Base-by-base conservation (phyloP, 2,888 invertebrate genomes). In the Noctua janthe region DNA sequence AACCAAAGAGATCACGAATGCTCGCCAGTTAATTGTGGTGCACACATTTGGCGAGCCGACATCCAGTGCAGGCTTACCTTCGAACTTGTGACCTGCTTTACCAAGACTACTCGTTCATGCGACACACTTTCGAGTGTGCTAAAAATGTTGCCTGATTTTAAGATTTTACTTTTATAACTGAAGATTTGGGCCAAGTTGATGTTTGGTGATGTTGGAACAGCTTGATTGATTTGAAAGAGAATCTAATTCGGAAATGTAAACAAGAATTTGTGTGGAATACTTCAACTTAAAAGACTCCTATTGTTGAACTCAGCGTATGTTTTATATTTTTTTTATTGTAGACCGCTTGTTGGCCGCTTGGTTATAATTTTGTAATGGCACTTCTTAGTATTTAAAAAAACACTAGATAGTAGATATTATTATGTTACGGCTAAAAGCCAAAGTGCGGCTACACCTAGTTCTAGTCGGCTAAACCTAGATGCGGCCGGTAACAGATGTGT, bases 11-110 rank as follows among this genome's bases (percentile, higher is more conserved):
- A 87, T 89, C 88, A 86, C 84, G 88, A 89, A 87, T 84, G 76
- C 81, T 78, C 69, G 78, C 74, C 81, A 88, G 90, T 86, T 89
- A 89, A 89, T 90, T 89, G 90, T 87, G 90, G 90, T 82, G 74
- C 72, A 78, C 80, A 83, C 84, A 89, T 88, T 90, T 86, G 80
- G 76, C 88, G 81, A 84, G 86, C 89, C 84, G 85, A 83, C 85
- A 83, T 86, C 77, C 56, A 84, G 74, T 73, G 73, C 80, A 64
- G 49, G 81, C 83, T 89, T 89, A 86, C 89, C 83, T 83, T 70
- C 78, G 29, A 80, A 82, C 79, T 86, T 84, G 79, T 80, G 81
- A 74, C 59, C 70, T 39, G 71, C 66, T 76, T 66, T 86, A 86
- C 84, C 86, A 89, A 89, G 62, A 78, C 74, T n/a, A 81, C 76